Evolutionary conservation across 1,140 invertebrate genomes (phyloP), one percentile per base, ranked within the genome.

Genomic region (Nomia melanderi): DNA sequence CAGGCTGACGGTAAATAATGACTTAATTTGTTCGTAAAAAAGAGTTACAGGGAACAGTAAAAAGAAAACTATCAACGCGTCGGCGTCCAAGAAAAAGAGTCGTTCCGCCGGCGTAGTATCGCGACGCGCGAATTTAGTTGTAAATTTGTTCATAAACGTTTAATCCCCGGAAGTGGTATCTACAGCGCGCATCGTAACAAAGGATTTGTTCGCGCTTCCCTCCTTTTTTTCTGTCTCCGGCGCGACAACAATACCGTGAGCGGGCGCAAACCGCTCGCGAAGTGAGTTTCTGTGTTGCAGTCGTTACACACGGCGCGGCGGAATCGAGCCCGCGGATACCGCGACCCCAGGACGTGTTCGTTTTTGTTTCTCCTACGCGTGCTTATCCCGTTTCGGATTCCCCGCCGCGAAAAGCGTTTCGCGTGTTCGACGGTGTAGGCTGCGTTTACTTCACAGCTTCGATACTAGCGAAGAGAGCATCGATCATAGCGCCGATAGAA

Each of bases 281-380:
- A 54, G 23, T 23, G 27, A 12, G 57, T 33, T 59, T 29, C 57
- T 59, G 57, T 59, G 27, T 31, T 44, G 12, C 31, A 31, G 27
- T 33, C 29, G 57, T 20, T 59, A 9, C 57, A 59, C 57, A 59
- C 17, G 6, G 50, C 5, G 57, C 17, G 6, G 50, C 5, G 57
- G 57, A 59, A 31, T 59, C 57, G 57, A 59, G 57, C 17, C 57
- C 12, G 57, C 57, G 57, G 57, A 59, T 59, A 59, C 57, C 57
- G 27, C 57, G 57, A 59, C 57, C 57, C 23, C 41, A 44, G 11
- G 41, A 44, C 12, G 41, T 12, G 41, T 44, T 33, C 57, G 31
- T 59, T 59, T 36, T 59, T 59, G 57, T 59, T 59, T 59, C 57
- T 59, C 50, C 23, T 0, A 7, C 27, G 17, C 31, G 57, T 20